Percentiles rank a stretch among this genome's conserved stretches.
phyloP scores from a whole-genome alignment of 2,113 vertebrate species.

The Galeopterus variegatus region DNA sequence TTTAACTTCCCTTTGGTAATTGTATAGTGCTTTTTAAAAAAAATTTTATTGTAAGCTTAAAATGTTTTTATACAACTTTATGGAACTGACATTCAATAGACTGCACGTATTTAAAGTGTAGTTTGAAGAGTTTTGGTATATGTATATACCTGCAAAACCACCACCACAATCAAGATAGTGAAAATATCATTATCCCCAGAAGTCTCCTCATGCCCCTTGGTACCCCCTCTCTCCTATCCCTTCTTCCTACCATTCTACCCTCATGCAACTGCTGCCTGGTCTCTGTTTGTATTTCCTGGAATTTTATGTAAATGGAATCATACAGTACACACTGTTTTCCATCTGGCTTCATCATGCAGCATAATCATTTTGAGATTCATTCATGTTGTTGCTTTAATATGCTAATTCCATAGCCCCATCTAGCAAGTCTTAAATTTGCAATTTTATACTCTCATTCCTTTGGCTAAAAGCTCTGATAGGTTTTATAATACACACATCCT shows the following conservation, averaged over 20 bases:
- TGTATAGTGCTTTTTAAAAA: not conserved
- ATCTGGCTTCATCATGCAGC: not conserved
- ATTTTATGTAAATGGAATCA: not conserved
- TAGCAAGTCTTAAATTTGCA: constrained; percentile 44
- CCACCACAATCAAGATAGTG: not conserved
- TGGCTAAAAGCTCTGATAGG: constrained; percentile 4
- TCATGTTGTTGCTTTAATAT: not conserved
- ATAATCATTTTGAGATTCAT: constrained; percentile 27
- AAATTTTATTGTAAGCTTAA: not conserved
- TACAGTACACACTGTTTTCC: not conserved
- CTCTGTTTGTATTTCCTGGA: not conserved
- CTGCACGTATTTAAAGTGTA: not conserved
- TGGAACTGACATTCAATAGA: not conserved
- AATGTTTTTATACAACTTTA: not conserved
- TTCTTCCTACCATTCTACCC: not conserved
- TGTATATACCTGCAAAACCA: not conserved
- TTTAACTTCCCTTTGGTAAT: constrained; percentile 31
- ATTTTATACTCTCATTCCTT: constrained; percentile 9
- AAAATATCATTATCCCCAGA: not conserved
- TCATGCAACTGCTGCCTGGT: not conserved
- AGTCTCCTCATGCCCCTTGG: not conserved
- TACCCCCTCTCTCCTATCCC: not conserved
- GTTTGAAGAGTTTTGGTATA: not conserved
- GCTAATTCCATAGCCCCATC: not conserved
- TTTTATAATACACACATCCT: not conserved